phyloP scores from a whole-genome alignment of 2,888 invertebrate species.

The Polymixis lichenea region DNA sequence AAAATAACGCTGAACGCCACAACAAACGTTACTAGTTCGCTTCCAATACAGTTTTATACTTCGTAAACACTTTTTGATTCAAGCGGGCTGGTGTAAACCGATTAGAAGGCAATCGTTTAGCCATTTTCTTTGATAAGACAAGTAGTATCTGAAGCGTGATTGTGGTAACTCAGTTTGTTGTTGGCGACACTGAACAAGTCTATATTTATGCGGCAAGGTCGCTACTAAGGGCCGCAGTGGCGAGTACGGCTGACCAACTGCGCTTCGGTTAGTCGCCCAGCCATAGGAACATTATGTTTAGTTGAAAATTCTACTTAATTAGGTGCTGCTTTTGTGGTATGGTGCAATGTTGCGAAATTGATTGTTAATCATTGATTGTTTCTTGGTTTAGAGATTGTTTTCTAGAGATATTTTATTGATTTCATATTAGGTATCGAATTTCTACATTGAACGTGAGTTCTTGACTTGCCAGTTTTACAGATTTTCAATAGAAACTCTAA shows the following conservation, averaged over 20 bases:
- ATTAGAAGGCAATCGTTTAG: slow-evolving; percentile 85
- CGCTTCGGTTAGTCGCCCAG: slow-evolving; percentile 70
- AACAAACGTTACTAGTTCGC: slow-evolving; percentile 77
- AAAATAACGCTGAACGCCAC: slow-evolving; percentile 77
- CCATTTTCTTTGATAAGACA: slow-evolving; percentile 89
- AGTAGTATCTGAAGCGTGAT: slow-evolving; percentile 74
- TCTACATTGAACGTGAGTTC: not conserved
- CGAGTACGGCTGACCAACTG: slow-evolving; percentile 75
- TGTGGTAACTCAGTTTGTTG: slow-evolving; percentile 74
- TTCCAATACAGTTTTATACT: slow-evolving; percentile 80
- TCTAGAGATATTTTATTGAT: not conserved
- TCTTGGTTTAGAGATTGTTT: not conserved
- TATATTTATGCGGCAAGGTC: slow-evolving; percentile 88
- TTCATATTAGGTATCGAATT: not conserved
- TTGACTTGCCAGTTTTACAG: too few species aligned
- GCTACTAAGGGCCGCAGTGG: slow-evolving; percentile 79
- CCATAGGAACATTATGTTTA: slow-evolving; percentile 48
- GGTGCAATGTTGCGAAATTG: not conserved
- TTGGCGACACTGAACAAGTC: slow-evolving; percentile 83
- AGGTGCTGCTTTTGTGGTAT: not conserved
- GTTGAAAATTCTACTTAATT: not conserved
- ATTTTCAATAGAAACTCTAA: too few species aligned
- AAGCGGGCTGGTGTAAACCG: slow-evolving; percentile 77
- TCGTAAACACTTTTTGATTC: slow-evolving; percentile 81
- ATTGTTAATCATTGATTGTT: not conserved